Percentiles rank a stretch among this genome's conserved stretches.
phyloP scores from a whole-genome alignment of 1,140 invertebrate species.

The Procambarus clarkii region DNA sequence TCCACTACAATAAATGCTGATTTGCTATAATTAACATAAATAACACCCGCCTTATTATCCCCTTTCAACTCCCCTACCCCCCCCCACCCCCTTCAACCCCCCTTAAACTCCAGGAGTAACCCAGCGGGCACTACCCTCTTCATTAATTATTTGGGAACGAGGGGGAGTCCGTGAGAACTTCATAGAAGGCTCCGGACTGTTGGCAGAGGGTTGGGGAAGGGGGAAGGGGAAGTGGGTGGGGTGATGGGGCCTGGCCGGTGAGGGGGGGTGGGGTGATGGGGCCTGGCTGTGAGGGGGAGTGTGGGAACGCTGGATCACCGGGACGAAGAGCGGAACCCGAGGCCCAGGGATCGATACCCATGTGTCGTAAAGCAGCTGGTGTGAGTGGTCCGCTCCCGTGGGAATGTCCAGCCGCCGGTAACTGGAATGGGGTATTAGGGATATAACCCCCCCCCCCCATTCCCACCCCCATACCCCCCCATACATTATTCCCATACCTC shows the following conservation, averaged over 20 bases:
- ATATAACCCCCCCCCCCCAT: not conserved
- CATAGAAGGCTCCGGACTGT: not conserved
- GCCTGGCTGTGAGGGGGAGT: not conserved
- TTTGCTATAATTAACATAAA: too few species aligned
- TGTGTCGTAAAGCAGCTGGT: not conserved
- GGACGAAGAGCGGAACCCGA: not conserved
- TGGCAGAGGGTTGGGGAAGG: too few species aligned
- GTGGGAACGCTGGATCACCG: not conserved
- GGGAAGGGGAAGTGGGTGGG: too few species aligned
- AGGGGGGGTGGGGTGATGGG: too few species aligned
- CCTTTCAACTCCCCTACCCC: too few species aligned
- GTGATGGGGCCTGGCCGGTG: too few species aligned
- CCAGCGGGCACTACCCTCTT: not conserved
- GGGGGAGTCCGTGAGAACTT: too few species aligned
- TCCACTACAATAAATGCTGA: too few species aligned
- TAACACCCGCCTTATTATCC: too few species aligned
- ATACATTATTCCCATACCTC: not conserved
- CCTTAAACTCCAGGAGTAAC: too few species aligned
- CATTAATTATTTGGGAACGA: not conserved
- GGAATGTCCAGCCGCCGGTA: slow-evolving; percentile 6
- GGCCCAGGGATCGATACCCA: slow-evolving; percentile 16
- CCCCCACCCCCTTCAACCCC: too few species aligned
- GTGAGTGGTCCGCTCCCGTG: not conserved
- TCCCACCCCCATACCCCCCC: not conserved
- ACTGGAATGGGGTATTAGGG: slow-evolving; percentile 37